Evolutionary conservation across 1,140 invertebrate genomes (phyloP), one percentile per base, ranked within the genome.

Genomic region (Drosophila kurseongensis): DNA sequence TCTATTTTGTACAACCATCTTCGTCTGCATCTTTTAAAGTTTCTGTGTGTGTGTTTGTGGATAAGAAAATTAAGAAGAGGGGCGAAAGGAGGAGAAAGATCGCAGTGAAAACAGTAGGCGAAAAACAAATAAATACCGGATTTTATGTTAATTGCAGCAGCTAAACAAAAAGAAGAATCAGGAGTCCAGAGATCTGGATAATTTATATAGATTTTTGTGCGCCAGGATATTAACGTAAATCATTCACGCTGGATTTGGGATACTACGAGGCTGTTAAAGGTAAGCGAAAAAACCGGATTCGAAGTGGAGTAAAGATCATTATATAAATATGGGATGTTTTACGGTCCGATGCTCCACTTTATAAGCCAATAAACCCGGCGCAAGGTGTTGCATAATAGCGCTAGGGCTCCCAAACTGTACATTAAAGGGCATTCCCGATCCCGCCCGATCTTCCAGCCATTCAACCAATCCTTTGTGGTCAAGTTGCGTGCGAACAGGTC

Each of bases 191-290:
- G 60, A 69, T 18, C 62, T 32, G 36, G 45, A 40, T 13, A 65
- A n/a, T 75, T 66, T 52, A 62, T 47, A 57, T 69, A 78, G 61
- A 74, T 69, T 60, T 71, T 60, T 45, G 60, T 45, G 44, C 45
- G 52, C 57, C 67, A 89, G 80, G 77, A 80, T 62, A 68, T 73
- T 35, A 74, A 91, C 61, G 80, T 78, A 91, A 91, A 91, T 85
- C 90, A 82, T 91, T 90, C 91, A 92, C 88, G 88, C 91, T 92
- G 91, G 91, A 92, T 92, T 92, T 92, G 75, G 91, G 91, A 92
- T 92, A 92, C 75, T 92, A 92, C 91, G 91, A 92, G 61, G 91
- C 91, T 91, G 91, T 92, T 54, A 92, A 90, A 91, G 91, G 91
- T 92, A 74, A 86, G 66, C 36, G 2, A 32, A 40, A 47, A 50